Evolutionary conservation across 92 coral and sea anemone genomes (phyloP).

Genomic region (Siderastrea radians): DNA sequence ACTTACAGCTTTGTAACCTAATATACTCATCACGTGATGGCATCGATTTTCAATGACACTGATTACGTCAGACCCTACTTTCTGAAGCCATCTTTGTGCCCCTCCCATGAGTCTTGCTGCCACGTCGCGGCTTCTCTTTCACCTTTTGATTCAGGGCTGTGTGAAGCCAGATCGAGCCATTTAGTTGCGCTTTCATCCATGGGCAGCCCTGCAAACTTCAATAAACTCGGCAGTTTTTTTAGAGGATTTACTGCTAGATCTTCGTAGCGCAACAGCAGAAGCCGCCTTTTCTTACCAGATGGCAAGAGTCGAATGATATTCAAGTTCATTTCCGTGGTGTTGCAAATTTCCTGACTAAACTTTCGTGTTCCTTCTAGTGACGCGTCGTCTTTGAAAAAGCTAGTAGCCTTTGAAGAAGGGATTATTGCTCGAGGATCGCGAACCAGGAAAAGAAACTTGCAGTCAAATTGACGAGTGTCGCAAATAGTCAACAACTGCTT

Average conservation of each 20-base stretch:
- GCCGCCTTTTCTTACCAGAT: background rate
- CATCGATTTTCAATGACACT: constrained; percentile 38
- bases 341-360: constrained; percentile 3
- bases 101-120: background rate
- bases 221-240: background rate
- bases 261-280: constrained; percentile 49
- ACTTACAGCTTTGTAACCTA: constrained; percentile 32
- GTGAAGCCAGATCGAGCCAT: no score
- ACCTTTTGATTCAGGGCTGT: background rate
- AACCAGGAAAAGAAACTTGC: no score
- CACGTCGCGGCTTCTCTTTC: background rate
- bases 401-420: no score
- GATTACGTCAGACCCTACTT: constrained; percentile 11
- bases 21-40: constrained; percentile 16
- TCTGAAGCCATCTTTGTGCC: background rate
- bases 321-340: constrained; percentile 12
- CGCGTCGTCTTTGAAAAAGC: no score
- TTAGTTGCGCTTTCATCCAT: background rate
- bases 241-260: constrained; percentile 48
- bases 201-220: constrained; percentile 14
- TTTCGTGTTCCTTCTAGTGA: no score
- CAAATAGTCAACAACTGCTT: no score
- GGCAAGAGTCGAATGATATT: background rate
- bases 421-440: no score
- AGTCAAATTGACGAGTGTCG: no score